Conservation (phyloP, 2,888 invertebrate genomes). For the Andrena camellia region DNA sequence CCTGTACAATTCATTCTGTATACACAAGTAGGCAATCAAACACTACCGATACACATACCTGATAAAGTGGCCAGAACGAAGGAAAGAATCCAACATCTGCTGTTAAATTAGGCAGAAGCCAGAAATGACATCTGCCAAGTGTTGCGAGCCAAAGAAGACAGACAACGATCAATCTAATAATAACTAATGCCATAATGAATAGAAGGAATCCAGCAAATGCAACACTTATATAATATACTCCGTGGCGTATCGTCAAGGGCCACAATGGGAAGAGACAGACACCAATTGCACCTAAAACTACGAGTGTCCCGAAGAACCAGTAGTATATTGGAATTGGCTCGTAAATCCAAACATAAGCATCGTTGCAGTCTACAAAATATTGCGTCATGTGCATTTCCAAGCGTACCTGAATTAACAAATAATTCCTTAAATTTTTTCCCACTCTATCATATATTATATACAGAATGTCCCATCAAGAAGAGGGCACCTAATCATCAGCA, state of each 20-base stretch:
- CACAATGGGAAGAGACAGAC: constrained; percentile 99
- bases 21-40: not conserved
- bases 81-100: constrained; percentile 99
- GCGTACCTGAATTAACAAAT: constrained; percentile 87
- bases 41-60: constrained; percentile 86
- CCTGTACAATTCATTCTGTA: not conserved
- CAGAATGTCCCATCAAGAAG: not conserved
- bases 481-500: too few species aligned
- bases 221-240: constrained; percentile 98
- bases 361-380: constrained; percentile 95
- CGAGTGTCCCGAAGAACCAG: constrained; percentile 96
- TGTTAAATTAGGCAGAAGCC: constrained; percentile 99
- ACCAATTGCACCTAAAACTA: constrained; percentile 96
- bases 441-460: constrained; percentile 1
- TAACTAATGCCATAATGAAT: constrained; percentile 95
- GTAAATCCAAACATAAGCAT: constrained; percentile 99
- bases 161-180: constrained; percentile 96
- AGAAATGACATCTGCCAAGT: constrained; percentile 96
- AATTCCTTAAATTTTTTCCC: constrained; percentile 3
- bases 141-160: constrained; percentile 95
- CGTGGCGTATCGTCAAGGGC: constrained; percentile 96
- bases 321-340: constrained; percentile 98
- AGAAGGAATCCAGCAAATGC: constrained; percentile 98
- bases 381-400: constrained; percentile 99
- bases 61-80: constrained; percentile 98